phyloP scores from a whole-genome alignment of 2,113 vertebrate species.

The Rhinopomastus cyanomelas region DNA sequence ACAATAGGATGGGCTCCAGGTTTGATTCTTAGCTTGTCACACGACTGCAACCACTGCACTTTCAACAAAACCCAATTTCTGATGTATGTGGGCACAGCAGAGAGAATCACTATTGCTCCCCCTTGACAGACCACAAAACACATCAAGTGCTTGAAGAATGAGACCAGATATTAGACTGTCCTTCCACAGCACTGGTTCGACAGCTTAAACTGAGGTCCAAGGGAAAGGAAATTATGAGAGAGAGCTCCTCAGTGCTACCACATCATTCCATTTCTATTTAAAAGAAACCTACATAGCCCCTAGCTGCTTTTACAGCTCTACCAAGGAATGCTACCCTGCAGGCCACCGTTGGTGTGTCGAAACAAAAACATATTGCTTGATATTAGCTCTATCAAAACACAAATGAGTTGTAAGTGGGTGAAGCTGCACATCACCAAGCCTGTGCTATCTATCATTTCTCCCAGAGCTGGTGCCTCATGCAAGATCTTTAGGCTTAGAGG shows the following conservation, averaged over 20 bases:
- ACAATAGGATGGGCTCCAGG: neutral
- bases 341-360: neutral
- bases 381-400: neutral
- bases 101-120: neutral
- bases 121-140: neutral
- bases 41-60: too few species aligned
- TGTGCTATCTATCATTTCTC: neutral
- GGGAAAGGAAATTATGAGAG: neutral
- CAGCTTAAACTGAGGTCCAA: neutral
- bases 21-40: neutral
- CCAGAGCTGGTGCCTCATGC: neutral
- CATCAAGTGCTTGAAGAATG: neutral
- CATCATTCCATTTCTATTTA: neutral
- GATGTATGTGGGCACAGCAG: neutral
- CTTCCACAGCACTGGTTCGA: neutral
- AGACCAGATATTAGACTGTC: neutral
- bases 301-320: neutral
- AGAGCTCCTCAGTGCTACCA: neutral
- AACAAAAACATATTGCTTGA: neutral
- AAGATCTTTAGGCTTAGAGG: neutral
- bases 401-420: neutral
- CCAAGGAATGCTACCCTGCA: neutral
- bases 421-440: neutral
- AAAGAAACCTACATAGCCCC: neutral
- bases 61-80: neutral